These are phyloP conservation scores for Tolmerus cingulatus DNA, from an alignment of 2,888 invertebrate genomes.

Conservation along the genomic window DNA sequence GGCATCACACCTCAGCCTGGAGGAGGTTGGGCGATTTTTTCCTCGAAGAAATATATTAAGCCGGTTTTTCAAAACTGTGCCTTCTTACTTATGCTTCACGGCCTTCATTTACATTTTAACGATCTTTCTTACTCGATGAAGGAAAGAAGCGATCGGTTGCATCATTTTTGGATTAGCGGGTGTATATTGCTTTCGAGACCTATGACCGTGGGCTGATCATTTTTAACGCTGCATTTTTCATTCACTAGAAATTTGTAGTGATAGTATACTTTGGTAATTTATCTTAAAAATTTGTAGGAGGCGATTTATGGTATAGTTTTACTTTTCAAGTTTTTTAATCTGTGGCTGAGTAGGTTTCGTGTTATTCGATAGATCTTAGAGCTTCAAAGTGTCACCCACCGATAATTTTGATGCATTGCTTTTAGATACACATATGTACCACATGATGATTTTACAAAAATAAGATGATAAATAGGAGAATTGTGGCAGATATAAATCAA, in stretches of 20 bases:
- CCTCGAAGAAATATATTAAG: not conserved
- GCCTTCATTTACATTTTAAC: slow-evolving; percentile 22
- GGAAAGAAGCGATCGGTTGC: slow-evolving; percentile 20
- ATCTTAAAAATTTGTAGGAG: not conserved
- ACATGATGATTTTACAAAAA: not conserved
- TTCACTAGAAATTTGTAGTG: not conserved
- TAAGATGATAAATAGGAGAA: not conserved
- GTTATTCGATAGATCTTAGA: not conserved
- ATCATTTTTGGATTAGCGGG: slow-evolving; percentile 21
- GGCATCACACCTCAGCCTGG: not conserved
- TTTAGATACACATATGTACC: not conserved
- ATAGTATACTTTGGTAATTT: not conserved
- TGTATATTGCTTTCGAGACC: not conserved
- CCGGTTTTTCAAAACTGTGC: not conserved
- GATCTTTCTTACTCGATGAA: slow-evolving; percentile 8
- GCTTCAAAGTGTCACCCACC: not conserved
- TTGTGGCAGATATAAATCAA: not conserved
- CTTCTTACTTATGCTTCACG: not conserved
- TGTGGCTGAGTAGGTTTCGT: not conserved
- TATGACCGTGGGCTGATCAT: slow-evolving; percentile 15
- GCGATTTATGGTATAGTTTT: not conserved
- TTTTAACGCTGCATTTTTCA: not conserved
- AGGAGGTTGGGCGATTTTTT: not conserved
- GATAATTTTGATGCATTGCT: not conserved
- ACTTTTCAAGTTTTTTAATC: not conserved